A percentile compares a stretch with the other conserved stretches of the same genome.
These are phyloP conservation scores for Premnoplex brunnescens DNA, from an alignment of 2,797 vertebrate genomes.

Conservation along the genomic window DNA sequence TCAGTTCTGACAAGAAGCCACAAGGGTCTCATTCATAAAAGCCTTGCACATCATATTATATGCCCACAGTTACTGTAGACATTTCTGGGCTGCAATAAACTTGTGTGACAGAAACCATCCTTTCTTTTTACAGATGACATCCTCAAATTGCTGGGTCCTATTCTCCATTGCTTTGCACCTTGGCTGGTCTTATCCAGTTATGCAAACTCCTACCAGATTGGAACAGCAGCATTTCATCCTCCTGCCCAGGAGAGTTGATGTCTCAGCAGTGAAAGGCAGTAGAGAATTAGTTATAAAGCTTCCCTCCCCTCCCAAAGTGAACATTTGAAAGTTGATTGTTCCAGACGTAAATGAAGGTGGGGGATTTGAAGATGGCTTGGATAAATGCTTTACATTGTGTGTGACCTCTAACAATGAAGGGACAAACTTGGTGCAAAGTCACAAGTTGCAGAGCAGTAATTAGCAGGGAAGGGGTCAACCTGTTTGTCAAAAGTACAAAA, in stretches of 20 bases:
- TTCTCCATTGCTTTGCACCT: constrained; percentile 18
- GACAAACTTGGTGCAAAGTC: neutral
- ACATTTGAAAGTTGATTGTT: neutral
- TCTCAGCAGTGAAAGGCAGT: constrained; percentile 26
- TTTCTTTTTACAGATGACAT: constrained; percentile 58
- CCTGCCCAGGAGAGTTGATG: constrained; percentile 3
- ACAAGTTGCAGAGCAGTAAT: constrained; percentile 15
- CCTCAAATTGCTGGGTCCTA: constrained; percentile 16
- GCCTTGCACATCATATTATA: constrained; percentile 61
- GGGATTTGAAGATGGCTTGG: neutral
- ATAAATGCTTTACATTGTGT: neutral
- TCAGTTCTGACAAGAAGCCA: constrained; percentile 70
- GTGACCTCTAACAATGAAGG: constrained; percentile 28
- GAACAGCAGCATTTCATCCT: constrained; percentile 26
- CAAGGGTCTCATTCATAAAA: constrained; percentile 68
- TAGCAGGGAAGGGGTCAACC: constrained; percentile 59
- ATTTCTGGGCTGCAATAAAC: constrained; percentile 69
- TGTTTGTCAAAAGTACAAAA: constrained; percentile 54
- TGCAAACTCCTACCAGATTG: neutral
- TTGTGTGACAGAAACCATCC: constrained; percentile 48
- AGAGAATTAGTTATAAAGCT: constrained; percentile 28
- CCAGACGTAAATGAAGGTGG: neutral
- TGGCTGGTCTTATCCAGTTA: neutral
- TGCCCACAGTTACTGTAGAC: constrained; percentile 51
- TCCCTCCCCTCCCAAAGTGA: neutral